These are phyloP conservation scores for Andrena dorsata DNA, from an alignment of 2,888 invertebrate genomes.

Conservation along the genomic window DNA sequence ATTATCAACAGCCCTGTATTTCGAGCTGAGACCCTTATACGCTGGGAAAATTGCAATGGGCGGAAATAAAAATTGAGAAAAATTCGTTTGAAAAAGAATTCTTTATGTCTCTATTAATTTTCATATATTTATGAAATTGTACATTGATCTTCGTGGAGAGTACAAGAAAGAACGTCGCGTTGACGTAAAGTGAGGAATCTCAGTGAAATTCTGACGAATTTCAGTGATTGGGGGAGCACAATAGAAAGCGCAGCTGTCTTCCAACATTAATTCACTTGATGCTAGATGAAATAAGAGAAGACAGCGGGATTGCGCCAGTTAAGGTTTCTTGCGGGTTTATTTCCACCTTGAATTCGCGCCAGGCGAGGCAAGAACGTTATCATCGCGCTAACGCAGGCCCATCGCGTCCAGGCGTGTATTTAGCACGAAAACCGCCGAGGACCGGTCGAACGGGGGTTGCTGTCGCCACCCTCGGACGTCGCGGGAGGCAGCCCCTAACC, in stretches of 20 bases:
- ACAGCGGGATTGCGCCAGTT: background rate
- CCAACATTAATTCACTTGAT: background rate
- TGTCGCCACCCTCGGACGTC: conserved; percentile 59
- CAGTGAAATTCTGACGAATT: background rate
- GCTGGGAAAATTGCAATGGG: too few species aligned
- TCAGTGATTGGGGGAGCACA: background rate
- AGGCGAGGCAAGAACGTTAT: conserved; percentile 31
- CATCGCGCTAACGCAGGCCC: background rate
- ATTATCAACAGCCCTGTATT: background rate
- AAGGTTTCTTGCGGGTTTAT: background rate
- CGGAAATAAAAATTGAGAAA: too few species aligned
- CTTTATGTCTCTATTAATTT: too few species aligned
- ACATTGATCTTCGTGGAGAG: too few species aligned
- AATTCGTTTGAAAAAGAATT: too few species aligned
- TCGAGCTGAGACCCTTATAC: background rate
- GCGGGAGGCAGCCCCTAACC: conserved; percentile 57
- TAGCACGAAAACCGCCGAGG: conserved; percentile 62
- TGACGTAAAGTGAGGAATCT: background rate
- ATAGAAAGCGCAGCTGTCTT: too few species aligned
- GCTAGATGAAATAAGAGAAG: background rate
- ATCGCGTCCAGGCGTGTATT: conserved; percentile 48
- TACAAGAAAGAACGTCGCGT: background rate
- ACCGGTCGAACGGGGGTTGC: conserved; percentile 48
- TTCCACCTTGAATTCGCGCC: background rate
- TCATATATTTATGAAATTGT: too few species aligned